Evolutionary conservation across 1,140 invertebrate species (phyloP).

Genomic region (Calliphora vicina): DNA sequence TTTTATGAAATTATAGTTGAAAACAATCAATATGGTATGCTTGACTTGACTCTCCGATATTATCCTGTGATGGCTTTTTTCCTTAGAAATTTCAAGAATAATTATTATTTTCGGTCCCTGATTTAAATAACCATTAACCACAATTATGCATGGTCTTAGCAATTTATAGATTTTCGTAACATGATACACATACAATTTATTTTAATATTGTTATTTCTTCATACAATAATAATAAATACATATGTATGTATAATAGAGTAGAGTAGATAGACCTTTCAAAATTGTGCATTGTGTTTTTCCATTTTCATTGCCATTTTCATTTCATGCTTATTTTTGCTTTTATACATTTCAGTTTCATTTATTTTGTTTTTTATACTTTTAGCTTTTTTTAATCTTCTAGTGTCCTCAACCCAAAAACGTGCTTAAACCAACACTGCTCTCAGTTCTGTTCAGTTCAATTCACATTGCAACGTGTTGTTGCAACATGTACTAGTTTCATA

Average conservation of each 20-base stretch:
- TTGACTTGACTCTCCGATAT: too few species aligned
- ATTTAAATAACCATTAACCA: too few species aligned
- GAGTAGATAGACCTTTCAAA: constrained; percentile 2
- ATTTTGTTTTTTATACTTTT: background rate
- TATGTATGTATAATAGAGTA: too few species aligned
- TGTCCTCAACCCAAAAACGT: constrained; percentile 12
- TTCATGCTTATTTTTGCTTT: background rate
- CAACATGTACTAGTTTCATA: constrained; percentile 9
- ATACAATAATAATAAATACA: too few species aligned
- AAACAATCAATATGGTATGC: too few species aligned
- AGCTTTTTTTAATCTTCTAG: background rate
- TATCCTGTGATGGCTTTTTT: too few species aligned
- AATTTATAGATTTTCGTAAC: background rate
- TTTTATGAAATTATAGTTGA: too few species aligned
- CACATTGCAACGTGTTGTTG: background rate
- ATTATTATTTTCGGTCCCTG: too few species aligned
- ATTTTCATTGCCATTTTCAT: constrained; percentile 16
- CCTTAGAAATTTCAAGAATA: too few species aligned
- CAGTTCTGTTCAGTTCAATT: background rate
- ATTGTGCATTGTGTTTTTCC: background rate
- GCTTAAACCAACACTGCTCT: background rate
- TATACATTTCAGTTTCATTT: background rate
- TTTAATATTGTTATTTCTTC: background rate
- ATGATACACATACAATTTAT: background rate
- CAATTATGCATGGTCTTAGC: background rate